These are phyloP conservation scores for Andrena flavipes DNA, from an alignment of 2,888 invertebrate genomes.

Conservation along the genomic window DNA sequence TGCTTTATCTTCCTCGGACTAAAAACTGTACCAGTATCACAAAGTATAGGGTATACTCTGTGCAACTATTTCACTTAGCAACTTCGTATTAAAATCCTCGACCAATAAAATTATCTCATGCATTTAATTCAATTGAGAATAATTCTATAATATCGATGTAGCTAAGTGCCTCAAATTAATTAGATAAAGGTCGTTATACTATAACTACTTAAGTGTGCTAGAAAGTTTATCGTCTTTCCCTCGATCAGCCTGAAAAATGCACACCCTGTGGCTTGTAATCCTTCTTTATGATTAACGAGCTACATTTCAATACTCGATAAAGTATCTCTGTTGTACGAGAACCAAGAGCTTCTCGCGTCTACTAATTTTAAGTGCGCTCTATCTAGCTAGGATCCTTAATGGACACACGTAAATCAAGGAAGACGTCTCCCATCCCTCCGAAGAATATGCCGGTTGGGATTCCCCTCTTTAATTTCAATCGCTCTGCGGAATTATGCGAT, in stretches of 20 bases:
- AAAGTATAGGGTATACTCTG: too few species aligned
- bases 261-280: conserved; percentile 8
- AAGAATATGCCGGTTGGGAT: conserved; percentile 35
- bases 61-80: too few species aligned
- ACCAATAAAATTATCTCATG: too few species aligned
- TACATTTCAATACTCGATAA: conserved; percentile 14
- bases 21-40: too few species aligned
- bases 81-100: too few species aligned
- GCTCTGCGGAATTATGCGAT: conserved; percentile 21
- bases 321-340: conserved; percentile 11
- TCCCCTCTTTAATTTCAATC: conserved; percentile 49
- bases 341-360: conserved; percentile 14
- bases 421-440: conserved; percentile 28
- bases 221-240: background rate
- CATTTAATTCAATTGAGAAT: too few species aligned
- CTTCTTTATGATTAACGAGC: conserved; percentile 19
- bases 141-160: too few species aligned
- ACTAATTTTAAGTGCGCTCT: conserved; percentile 24
- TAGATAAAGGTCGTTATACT: too few species aligned
- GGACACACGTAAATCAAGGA: conserved; percentile 39
- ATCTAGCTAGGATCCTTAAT: conserved; percentile 25
- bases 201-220: background rate
- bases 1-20: too few species aligned
- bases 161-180: too few species aligned
- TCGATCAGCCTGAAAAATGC: background rate